Conservation (phyloP, 2,113 vertebrate species). For the Spea bombifrons region DNA sequence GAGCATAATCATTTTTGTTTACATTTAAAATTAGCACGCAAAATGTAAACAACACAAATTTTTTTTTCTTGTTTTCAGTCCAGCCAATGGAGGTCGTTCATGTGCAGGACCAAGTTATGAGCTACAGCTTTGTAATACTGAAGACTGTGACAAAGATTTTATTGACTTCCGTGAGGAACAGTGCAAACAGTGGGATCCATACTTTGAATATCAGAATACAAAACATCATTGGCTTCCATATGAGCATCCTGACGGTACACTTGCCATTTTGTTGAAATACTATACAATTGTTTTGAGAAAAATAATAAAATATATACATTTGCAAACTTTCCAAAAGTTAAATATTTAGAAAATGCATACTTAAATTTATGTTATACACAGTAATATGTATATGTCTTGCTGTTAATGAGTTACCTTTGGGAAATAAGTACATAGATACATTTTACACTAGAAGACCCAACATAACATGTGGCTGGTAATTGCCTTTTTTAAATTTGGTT, state of each 20-base stretch:
- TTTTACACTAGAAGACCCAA: too few species aligned
- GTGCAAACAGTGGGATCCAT: slow-evolving; percentile 80
- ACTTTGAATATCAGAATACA: slow-evolving; percentile 78
- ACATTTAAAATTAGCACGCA: not conserved
- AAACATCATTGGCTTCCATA: slow-evolving; percentile 95
- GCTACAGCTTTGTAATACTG: slow-evolving; percentile 87
- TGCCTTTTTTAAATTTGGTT: too few species aligned
- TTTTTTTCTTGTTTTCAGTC: slow-evolving; percentile 64
- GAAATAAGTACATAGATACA: too few species aligned
- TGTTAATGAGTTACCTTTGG: too few species aligned
- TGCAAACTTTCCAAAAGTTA: too few species aligned
- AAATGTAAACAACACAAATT: not conserved
- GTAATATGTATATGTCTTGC: too few species aligned
- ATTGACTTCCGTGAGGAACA: slow-evolving; percentile 89
- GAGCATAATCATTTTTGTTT: too few species aligned
- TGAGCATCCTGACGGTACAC: slow-evolving; percentile 86
- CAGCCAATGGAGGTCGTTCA: slow-evolving; percentile 84
- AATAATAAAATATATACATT: too few species aligned
- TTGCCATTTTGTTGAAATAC: not conserved
- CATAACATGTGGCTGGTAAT: too few species aligned
- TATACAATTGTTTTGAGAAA: too few species aligned
- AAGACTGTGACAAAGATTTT: slow-evolving; percentile 80
- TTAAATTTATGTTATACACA: too few species aligned
- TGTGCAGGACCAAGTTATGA: slow-evolving; percentile 82
- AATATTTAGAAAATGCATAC: too few species aligned